Conservation (phyloP, 2,888 invertebrate genomes). For the Physocephala rufipes region DNA sequence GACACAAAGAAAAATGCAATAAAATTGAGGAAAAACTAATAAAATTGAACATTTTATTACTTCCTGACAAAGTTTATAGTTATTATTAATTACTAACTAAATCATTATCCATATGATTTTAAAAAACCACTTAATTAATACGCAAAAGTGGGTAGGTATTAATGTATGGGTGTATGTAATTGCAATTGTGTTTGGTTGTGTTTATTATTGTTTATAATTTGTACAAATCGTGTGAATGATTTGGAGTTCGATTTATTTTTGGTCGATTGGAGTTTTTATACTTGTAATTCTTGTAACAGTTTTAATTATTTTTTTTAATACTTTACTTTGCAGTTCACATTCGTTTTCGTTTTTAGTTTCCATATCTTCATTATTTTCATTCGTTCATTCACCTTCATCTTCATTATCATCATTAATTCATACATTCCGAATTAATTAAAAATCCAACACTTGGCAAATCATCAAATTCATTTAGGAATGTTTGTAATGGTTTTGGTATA, state of each 20-base stretch:
- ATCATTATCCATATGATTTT: no score
- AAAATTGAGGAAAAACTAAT: conserved; percentile 20
- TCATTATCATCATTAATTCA: background rate
- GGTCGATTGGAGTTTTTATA: background rate
- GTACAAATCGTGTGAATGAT: no score
- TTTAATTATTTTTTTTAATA: background rate
- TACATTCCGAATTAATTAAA: background rate
- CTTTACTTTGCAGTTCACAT: no score
- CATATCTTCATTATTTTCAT: background rate
- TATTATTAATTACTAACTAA: no score
- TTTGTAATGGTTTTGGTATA: conserved; percentile 57
- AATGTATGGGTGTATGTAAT: no score
- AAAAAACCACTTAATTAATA: no score
- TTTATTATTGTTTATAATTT: no score
- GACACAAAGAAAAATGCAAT: conserved; percentile 16
- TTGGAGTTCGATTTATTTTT: background rate
- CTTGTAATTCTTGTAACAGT: no score
- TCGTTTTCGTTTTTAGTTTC: background rate
- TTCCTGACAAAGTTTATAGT: no score
- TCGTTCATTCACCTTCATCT: no score
- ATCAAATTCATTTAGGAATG: conserved; percentile 58
- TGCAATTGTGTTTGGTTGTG: no score
- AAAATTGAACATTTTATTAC: conserved; percentile 2
- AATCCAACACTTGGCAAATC: conserved; percentile 52
- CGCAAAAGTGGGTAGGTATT: no score